Evolutionary conservation across 2,888 invertebrate genomes (phyloP).

Genomic region (Orthosia gothica): DNA sequence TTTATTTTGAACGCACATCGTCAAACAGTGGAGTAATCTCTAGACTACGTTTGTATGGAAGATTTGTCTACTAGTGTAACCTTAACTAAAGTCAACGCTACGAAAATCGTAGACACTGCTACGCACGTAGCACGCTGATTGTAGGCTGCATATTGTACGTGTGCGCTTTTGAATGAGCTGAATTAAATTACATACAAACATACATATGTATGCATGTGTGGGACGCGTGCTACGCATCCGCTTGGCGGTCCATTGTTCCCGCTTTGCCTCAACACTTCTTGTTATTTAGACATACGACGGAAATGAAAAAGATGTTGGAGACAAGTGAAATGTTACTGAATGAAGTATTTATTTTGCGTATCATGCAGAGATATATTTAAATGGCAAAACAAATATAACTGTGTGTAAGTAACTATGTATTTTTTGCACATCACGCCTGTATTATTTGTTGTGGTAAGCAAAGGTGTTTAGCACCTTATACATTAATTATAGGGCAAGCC

Average conservation of each 20-base stretch:
- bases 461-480: neutral
- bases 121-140: conserved; percentile 59
- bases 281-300: conserved; percentile 51
- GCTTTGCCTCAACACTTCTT: conserved; percentile 52
- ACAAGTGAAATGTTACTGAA: conserved; percentile 33
- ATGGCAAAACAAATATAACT: neutral
- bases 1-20: too few relatives aligned
- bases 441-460: neutral
- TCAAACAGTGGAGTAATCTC: too few relatives aligned
- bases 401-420: too few relatives aligned
- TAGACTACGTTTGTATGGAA: too few relatives aligned
- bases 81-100: conserved; percentile 12
- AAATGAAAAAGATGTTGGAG: conserved; percentile 49
- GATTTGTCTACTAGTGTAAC: too few relatives aligned
- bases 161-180: conserved; percentile 56
- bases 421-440: neutral
- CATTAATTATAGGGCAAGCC: neutral
- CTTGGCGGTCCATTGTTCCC: conserved; percentile 45
- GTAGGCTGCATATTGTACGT: conserved; percentile 53
- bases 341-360: conserved; percentile 32
- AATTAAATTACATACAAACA: conserved; percentile 57
- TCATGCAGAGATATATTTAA: conserved; percentile 14
- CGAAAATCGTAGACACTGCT: conserved; percentile 39
- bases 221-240: conserved; percentile 58
- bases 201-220: conserved; percentile 14